These are phyloP conservation scores for Ericerus pela DNA, from an alignment of 1,140 invertebrate genomes.

Conservation along the genomic window DNA sequence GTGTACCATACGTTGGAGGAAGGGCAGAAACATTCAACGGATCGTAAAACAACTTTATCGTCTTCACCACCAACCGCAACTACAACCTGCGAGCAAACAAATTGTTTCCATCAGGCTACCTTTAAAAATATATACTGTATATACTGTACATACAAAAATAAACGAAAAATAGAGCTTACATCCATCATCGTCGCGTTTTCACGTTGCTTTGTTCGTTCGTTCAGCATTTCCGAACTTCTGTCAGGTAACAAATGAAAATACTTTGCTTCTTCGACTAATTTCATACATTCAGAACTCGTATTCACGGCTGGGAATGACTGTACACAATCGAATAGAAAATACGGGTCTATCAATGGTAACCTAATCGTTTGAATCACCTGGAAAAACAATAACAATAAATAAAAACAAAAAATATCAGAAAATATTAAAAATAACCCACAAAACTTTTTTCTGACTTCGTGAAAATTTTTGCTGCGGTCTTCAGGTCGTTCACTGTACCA, in stretches of 20 bases:
- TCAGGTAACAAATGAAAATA: conserved; percentile 38
- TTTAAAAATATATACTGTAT: conserved; percentile 4
- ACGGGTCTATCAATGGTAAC: conserved; percentile 40
- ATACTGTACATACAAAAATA: neutral
- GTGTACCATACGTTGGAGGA: conserved; percentile 30
- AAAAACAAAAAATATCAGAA: neutral
- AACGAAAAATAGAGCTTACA: conserved; percentile 18
- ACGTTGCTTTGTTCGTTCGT: conserved; percentile 30
- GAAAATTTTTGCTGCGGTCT: conserved; percentile 27
- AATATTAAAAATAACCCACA: neutral
- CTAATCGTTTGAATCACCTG: conserved; percentile 39
- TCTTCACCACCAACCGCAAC: conserved; percentile 41
- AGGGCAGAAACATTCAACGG: conserved; percentile 39
- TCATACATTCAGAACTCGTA: conserved; percentile 30
- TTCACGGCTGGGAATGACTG: conserved; percentile 31
- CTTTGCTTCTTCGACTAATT: conserved; percentile 36
- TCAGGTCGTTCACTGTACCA: conserved; percentile 36
- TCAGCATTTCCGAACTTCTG: conserved; percentile 31
- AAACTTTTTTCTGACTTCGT: conserved; percentile 25
- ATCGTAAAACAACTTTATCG: conserved; percentile 39
- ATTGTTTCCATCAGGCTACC: too few relatives aligned
- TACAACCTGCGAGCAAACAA: conserved; percentile 32
- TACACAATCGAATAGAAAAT: conserved; percentile 42
- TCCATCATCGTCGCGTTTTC: conserved; percentile 26
- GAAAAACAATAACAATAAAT: neutral